Base-by-base conservation (phyloP, 2,797 vertebrate genomes). In the Rachycentron canadum region DNA sequence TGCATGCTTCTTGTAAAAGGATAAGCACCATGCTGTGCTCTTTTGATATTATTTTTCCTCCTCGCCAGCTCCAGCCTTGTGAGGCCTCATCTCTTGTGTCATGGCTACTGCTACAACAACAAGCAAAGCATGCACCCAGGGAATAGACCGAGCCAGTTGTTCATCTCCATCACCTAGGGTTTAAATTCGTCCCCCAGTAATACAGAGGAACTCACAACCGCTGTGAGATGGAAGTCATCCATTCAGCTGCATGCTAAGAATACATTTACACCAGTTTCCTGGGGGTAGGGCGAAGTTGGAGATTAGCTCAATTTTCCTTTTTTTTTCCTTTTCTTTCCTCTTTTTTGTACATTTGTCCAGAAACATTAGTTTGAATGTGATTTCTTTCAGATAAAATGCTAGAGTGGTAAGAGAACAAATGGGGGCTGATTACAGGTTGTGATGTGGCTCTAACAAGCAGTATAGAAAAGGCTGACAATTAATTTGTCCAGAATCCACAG, bases 1-100 rank as follows among this genome's bases (percentile, higher is more conserved):
- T 79, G 79, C 86, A 84, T 82, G 90, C 86, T 88, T 88, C 90
- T 90, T 92, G 88, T 90, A 90, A 91, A 89, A 82, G 90, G 89
- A 88, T 93, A 88, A 93, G 91, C 89, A 69, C 83, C 91, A 87
- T 32, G 88, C 90, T 93, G 91, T 83, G 90, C 82, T 91, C 90
- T 90, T 92, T 86, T 92, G 84, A 92, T 93, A 90, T 92, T 91
- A 89, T 93, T 92, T 92, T 91, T 91, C 84, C 86, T 90, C 85
- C 78, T 91, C 58, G 49, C 89, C 89, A 79, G 85, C 86, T 85
- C 64, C 78, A 86, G 84, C 85, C 84, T 87, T 84, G 73, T 65
- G 85, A 91, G 88, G 86, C 86, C 86, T 91, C 88, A 52, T 91
- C 89, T 93, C 86, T 84, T 49, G 89, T 87, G 84, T 88, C 88